Evolutionary conservation across 1,140 invertebrate genomes (phyloP).

Genomic region (Drosophila nasuta): DNA sequence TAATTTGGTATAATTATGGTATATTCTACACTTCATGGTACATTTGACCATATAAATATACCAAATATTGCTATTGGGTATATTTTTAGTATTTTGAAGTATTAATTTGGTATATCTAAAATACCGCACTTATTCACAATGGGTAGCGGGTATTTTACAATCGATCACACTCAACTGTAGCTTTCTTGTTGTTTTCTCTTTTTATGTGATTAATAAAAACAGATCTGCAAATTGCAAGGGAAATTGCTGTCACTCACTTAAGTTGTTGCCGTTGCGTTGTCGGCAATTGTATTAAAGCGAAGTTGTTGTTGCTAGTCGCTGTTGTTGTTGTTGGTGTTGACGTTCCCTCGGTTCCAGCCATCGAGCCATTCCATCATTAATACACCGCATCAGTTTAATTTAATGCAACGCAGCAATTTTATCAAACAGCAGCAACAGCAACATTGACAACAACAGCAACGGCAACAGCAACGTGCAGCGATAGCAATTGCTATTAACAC

Average conservation of each 20-base stretch:
- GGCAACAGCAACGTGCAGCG: conserved; percentile 56
- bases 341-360: conserved; percentile 5
- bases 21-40: no score
- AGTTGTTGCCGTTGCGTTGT: conserved; percentile 44
- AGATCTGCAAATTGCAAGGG: conserved; percentile 72
- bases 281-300: conserved; percentile 73
- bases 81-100: no score
- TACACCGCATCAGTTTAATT: conserved; percentile 80
- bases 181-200: conserved; percentile 29
- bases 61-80: no score
- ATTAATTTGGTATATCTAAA: no score
- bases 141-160: no score
- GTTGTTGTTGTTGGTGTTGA: conserved; percentile 19
- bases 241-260: conserved; percentile 78
- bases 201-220: conserved; percentile 71
- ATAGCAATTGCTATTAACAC: conserved; percentile 68
- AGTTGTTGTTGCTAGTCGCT: conserved; percentile 13
- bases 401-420: conserved; percentile 81
- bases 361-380: conserved; percentile 53
- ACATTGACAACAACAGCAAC: conserved; percentile 35
- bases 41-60: no score
- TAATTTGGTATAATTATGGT: no score
- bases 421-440: conserved; percentile 64
- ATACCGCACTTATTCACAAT: no score
- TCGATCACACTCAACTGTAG: no score